These are phyloP conservation scores for Drosophila histrio DNA, from an alignment of 2,888 invertebrate genomes.

Conservation along the genomic window DNA sequence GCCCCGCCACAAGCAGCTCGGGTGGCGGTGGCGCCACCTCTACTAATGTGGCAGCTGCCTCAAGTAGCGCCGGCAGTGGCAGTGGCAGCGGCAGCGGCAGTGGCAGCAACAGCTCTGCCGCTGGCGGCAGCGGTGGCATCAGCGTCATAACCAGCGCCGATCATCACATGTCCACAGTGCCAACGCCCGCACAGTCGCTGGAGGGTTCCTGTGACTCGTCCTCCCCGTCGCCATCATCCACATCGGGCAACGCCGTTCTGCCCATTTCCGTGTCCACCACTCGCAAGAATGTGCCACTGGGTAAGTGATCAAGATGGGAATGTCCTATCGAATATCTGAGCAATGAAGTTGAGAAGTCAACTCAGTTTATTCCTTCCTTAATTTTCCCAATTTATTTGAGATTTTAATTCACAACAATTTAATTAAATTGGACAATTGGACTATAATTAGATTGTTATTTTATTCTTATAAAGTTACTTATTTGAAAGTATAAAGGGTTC, in stretches of 20 bases:
- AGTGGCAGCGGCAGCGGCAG: conserved; percentile 16
- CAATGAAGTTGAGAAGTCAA: background rate
- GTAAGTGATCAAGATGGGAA: conserved; percentile 66
- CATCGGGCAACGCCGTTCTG: conserved; percentile 81
- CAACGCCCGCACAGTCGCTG: conserved; percentile 84
- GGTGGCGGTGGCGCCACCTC: conserved; percentile 47
- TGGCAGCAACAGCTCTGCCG: conserved; percentile 20
- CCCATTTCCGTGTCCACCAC: conserved; percentile 83
- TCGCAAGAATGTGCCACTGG: conserved; percentile 84
- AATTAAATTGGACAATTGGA: too few species aligned
- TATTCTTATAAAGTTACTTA: too few species aligned
- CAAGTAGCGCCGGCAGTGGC: conserved; percentile 41
- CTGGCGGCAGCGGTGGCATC: conserved; percentile 34
- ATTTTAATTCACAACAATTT: too few species aligned
- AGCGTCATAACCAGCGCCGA: conserved; percentile 83
- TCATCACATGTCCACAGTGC: conserved; percentile 83
- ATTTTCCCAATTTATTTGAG: too few species aligned
- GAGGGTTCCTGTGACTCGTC: conserved; percentile 86
- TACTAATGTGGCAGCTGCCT: conserved; percentile 40
- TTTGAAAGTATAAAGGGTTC: too few species aligned
- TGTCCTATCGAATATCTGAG: background rate
- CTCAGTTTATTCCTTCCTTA: too few species aligned
- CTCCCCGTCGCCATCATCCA: conserved; percentile 87
- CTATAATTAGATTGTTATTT: too few species aligned
- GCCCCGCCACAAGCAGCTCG: conserved; percentile 53